phyloP scores from a whole-genome alignment of 2,113 vertebrate genomes.

The Lamprologus speciosus region DNA sequence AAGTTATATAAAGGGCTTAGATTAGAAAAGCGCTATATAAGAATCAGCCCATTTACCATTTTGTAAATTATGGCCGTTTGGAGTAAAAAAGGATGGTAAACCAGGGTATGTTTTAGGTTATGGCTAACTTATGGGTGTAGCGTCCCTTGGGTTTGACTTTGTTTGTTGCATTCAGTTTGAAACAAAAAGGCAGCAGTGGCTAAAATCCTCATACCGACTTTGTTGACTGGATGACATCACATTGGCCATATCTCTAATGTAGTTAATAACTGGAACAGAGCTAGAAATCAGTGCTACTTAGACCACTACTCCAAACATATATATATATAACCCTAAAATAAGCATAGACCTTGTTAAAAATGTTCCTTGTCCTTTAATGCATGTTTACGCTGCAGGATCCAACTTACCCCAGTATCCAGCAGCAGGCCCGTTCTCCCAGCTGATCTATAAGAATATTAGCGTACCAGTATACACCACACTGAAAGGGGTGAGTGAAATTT shows the following conservation, averaged over 20 bases:
- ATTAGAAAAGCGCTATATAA: not conserved
- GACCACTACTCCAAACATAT: not conserved
- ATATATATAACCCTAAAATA: not conserved
- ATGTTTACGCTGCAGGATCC: slow-evolving; percentile 61
- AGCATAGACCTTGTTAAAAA: not conserved
- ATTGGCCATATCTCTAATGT: not conserved
- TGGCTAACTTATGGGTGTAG: not conserved
- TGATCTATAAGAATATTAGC: slow-evolving; percentile 82
- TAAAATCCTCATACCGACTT: not conserved
- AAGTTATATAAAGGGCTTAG: not conserved
- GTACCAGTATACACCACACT: slow-evolving; percentile 83
- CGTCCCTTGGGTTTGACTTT: not conserved
- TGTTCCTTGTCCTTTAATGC: not conserved
- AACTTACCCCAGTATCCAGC: slow-evolving; percentile 61
- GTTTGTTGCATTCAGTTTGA: not conserved
- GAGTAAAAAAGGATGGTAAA: not conserved
- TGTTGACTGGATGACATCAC: not conserved
- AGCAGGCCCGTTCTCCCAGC: slow-evolving; percentile 73
- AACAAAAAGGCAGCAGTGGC: not conserved
- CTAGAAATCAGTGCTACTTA: not conserved
- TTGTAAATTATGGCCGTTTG: not conserved
- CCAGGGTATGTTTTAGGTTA: not conserved
- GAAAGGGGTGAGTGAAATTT: slow-evolving; percentile 77
- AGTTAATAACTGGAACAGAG: not conserved
- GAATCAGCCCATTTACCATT: not conserved